A percentile compares a stretch with the other conserved stretches of the same genome.
phyloP scores from a whole-genome alignment of 2,113 vertebrate genomes.

The Platysternon megacephalum region DNA sequence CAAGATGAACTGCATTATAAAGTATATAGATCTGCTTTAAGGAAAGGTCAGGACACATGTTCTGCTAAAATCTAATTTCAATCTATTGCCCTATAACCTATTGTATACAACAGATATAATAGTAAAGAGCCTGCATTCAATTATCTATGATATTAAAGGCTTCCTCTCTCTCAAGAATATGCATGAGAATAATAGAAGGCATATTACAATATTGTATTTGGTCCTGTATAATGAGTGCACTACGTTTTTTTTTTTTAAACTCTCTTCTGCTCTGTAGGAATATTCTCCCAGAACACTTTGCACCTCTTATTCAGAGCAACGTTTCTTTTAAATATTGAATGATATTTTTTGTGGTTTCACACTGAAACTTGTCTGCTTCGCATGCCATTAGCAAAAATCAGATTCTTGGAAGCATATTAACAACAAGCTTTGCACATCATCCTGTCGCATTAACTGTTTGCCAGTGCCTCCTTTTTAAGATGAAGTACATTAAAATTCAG shows the following conservation, averaged over 20 bases:
- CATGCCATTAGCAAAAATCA: not conserved
- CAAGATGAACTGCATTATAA: conserved; percentile 90
- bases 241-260: conserved; percentile 5
- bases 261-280: conserved; percentile 46
- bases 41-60: conserved; percentile 98
- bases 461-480: conserved; percentile 36
- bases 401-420: not conserved
- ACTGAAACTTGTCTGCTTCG: not conserved
- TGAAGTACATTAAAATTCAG: conserved; percentile 65
- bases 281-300: conserved; percentile 29
- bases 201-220: conserved; percentile 53
- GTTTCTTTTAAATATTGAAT: not conserved
- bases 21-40: conserved; percentile 93
- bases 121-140: conserved; percentile 80
- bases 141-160: conserved; percentile 79
- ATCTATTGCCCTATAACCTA: conserved; percentile 83
- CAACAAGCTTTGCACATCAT: not conserved
- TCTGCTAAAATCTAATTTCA: conserved; percentile 93
- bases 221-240: not conserved
- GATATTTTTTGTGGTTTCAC: not conserved
- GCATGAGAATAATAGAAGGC: conserved; percentile 67
- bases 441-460: conserved; percentile 3
- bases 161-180: conserved; percentile 69
- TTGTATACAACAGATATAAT: conserved; percentile 77
- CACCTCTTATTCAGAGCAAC: not conserved